These are phyloP conservation scores for Melolontha melolontha DNA, from an alignment of 2,888 invertebrate species.

Conservation along the genomic window DNA sequence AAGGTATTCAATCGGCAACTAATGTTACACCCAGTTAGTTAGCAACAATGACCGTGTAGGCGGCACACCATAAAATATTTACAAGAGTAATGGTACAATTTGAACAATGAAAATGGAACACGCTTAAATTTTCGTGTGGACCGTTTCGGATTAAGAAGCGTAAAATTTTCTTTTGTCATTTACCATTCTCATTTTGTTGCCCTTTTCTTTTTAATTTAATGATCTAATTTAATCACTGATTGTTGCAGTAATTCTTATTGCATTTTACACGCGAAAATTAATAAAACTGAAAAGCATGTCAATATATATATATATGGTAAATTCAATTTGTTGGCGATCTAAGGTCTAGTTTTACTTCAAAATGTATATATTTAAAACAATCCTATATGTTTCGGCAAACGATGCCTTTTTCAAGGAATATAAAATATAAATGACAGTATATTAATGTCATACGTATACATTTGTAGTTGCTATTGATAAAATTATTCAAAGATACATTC, in stretches of 20 bases:
- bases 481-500: too few relatives aligned
- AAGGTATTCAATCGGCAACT: conserved; percentile 34
- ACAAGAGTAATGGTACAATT: conserved; percentile 30
- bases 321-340: too few relatives aligned
- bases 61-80: conserved; percentile 40
- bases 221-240: not conserved
- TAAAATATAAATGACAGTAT: too few relatives aligned
- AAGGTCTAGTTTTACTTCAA: too few relatives aligned
- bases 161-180: conserved; percentile 17
- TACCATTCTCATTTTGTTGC: conserved; percentile 12
- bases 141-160: conserved; percentile 7
- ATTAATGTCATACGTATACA: too few relatives aligned
- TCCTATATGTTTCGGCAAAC: too few relatives aligned
- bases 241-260: not conserved
- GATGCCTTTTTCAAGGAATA: too few relatives aligned
- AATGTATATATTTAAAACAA: too few relatives aligned
- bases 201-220: too few relatives aligned
- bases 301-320: too few relatives aligned
- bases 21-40: conserved; percentile 41
- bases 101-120: conserved; percentile 32
- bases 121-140: conserved; percentile 13
- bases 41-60: conserved; percentile 37
- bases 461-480: too few relatives aligned
- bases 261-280: not conserved
- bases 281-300: not conserved